Evolutionary conservation across 2,797 vertebrate genomes (phyloP).

Genomic region (Alosa sapidissima): DNA sequence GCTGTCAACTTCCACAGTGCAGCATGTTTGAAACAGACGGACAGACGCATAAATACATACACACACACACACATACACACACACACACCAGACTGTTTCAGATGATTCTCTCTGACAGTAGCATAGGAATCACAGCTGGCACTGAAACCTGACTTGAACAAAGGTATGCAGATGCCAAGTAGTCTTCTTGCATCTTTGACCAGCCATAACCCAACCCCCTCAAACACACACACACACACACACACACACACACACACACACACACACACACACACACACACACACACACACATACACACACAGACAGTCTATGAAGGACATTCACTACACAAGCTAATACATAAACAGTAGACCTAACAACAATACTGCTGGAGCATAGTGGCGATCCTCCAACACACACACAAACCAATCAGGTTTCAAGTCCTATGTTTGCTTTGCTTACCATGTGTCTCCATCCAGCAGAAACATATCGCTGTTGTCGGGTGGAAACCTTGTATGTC

Average conservation of each 20-base stretch:
- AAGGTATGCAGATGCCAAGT: conserved; percentile 69
- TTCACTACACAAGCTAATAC: neutral
- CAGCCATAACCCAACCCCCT: neutral
- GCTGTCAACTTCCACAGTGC: too few relatives aligned
- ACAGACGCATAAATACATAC: neutral
- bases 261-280: neutral
- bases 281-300: neutral
- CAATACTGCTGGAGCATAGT: neutral
- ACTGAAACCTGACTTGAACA: conserved; percentile 65
- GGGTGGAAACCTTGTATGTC: too few relatives aligned
- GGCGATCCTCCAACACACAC: neutral
- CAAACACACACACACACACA: neutral
- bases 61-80: conserved; percentile 1
- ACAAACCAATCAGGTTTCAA: neutral
- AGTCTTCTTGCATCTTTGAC: conserved; percentile 51
- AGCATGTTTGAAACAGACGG: neutral
- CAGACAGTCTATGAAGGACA: too few relatives aligned
- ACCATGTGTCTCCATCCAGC: neutral
- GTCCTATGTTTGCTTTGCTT: neutral
- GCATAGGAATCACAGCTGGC: conserved; percentile 70
- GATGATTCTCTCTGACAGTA: conserved; percentile 69
- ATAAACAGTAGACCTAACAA: neutral
- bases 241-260: neutral
- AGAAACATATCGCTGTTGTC: neutral
- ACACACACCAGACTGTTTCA: conserved; percentile 52